Base-by-base conservation (phyloP, 2,797 vertebrate genomes). In the Phylloscopus collybita region DNA sequence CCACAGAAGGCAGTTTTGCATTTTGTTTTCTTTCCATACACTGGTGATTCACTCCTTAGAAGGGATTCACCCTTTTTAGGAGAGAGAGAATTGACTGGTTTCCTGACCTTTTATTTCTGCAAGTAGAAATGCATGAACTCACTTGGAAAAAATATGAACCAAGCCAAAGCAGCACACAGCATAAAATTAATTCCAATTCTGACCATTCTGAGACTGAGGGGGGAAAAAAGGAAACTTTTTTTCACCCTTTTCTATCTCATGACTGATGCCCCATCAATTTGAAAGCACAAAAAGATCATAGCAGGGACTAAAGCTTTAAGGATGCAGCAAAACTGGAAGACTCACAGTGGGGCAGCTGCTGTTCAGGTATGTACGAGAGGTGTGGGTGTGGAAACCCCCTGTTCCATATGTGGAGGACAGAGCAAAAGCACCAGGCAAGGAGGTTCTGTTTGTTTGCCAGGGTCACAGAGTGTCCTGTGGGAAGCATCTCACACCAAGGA, bases 311-410 rank as follows among this genome's bases (percentile, higher is more conserved):
- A 85, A 53, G 42, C 36, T 79, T 83, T 71, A 34, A n/a, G 27
- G 42, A 50, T 27, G 26, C 3, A 6, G 38, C 42, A 65, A 36
- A 78, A 36, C 27, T 23, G n/a, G 26, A 34, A 76, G 59, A 18
- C 16, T 34, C 1, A 1, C 9, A 27, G 44, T 47, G 51, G 32
- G 38, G 4, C 3, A 2, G 10, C 42, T 0, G 0, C 19, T 40
- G 32, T 21, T 32, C 18, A 47, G 44, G 54, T 64, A 1, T 0
- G 1, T 5, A 4, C 1, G 10, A 4, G 9, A 29, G 32, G 11
- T 0, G 2, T 11, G 38, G 34, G 14, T 14, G 18, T 5, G 19
- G 64, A 13, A 30, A 20, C 9, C 16, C 11, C 16, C 36, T 47
- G 42, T 22, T 80, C 29, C 34, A 15, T 40, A 16, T 32, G 19